Percentiles rank a stretch among this genome's conserved stretches.
Conservation (phyloP, 2,888 invertebrate genomes). For the Habrosyne pyritoides region DNA sequence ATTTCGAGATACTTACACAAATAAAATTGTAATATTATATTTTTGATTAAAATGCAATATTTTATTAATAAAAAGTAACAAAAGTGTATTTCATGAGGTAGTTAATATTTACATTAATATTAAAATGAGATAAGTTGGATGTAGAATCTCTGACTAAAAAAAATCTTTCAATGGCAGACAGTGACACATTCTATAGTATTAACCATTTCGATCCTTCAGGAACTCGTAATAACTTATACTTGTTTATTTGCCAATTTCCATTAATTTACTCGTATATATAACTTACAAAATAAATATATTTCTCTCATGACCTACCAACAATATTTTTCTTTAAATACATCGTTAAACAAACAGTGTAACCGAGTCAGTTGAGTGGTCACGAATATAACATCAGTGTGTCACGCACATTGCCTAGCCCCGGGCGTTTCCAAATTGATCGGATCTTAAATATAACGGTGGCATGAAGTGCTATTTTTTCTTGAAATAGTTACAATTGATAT, state of each 20-base stretch:
- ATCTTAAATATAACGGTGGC: conserved; percentile 54
- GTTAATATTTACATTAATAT: too few species aligned
- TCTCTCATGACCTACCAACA: conserved; percentile 32
- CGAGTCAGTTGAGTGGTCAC: conserved; percentile 55
- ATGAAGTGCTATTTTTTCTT: conserved; percentile 16
- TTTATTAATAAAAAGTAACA: too few species aligned
- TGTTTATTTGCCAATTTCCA: too few species aligned
- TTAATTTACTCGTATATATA: background rate
- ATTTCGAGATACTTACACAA: too few species aligned
- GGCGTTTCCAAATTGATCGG: conserved; percentile 58
- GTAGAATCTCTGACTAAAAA: too few species aligned
- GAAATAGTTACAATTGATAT: conserved; percentile 2
- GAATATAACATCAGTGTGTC: conserved; percentile 48
- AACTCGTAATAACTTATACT: too few species aligned
- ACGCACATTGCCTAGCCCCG: conserved; percentile 34
- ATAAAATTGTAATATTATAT: too few species aligned
- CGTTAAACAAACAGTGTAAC: conserved; percentile 53
- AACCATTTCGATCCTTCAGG: too few species aligned
- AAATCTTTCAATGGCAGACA: too few species aligned
- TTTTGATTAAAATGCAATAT: background rate
- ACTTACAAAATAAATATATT: background rate
- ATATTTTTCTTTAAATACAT: conserved; percentile 33
- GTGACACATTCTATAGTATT: too few species aligned
- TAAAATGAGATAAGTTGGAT: too few species aligned
- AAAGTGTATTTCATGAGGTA: background rate